Conservation (phyloP, 2,797 vertebrate genomes). For the Pseudochaenichthys georgianus region DNA sequence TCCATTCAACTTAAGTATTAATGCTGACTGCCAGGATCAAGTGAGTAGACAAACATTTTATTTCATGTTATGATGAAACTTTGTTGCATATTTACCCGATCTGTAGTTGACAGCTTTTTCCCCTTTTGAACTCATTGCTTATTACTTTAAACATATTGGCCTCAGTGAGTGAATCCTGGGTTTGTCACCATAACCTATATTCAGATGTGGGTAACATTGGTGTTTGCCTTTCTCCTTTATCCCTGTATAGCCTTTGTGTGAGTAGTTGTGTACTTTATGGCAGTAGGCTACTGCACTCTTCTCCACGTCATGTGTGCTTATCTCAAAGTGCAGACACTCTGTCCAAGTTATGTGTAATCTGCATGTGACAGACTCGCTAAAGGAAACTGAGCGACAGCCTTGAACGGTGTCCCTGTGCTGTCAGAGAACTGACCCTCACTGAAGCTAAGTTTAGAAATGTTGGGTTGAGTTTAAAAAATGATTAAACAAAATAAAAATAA, state of each 20-base stretch:
- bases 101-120: neutral
- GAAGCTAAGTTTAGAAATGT: slow-evolving; percentile 1
- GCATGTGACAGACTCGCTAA: slow-evolving; percentile 65
- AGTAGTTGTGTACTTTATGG: slow-evolving; percentile 12
- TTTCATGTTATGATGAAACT: neutral
- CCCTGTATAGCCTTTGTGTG: slow-evolving; percentile 1
- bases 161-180: neutral
- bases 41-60: neutral
- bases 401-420: slow-evolving; percentile 41
- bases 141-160: slow-evolving; percentile 7
- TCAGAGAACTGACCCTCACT: slow-evolving; percentile 54
- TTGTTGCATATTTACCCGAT: slow-evolving; percentile 2
- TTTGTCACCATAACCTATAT: slow-evolving; percentile 38
- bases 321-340: slow-evolving; percentile 65
- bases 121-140: slow-evolving; percentile 8
- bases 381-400: slow-evolving; percentile 68
- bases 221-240: neutral
- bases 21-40: neutral
- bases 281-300: slow-evolving; percentile 19
- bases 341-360: slow-evolving; percentile 74
- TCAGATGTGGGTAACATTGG: slow-evolving; percentile 21
- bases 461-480: slow-evolving; percentile 10
- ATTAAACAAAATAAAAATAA: neutral
- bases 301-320: slow-evolving; percentile 67
- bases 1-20: neutral